phyloP scores from a whole-genome alignment of 2,113 vertebrate species.

The Capra hircus region DNA sequence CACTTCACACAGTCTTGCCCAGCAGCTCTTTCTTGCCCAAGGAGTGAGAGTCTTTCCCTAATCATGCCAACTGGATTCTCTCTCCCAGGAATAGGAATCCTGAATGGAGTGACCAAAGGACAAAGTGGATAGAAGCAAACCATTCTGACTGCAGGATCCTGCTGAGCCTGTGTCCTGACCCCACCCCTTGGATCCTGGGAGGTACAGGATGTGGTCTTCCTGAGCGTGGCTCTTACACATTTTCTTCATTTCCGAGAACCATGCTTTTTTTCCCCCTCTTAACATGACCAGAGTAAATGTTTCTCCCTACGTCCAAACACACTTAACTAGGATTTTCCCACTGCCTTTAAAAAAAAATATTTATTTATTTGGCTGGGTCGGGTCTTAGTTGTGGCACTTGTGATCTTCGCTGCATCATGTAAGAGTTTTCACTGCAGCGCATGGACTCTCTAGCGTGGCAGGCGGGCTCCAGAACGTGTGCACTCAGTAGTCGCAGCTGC shows the following conservation, averaged over 20 bases:
- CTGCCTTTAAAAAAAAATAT: background rate
- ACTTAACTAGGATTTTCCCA: background rate
- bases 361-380: background rate
- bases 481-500: background rate
- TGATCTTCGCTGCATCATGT: background rate
- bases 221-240: background rate
- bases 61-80: background rate
- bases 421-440: background rate
- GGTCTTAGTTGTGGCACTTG: background rate
- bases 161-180: background rate
- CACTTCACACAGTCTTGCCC: background rate
- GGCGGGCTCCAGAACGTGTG: background rate
- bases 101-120: background rate
- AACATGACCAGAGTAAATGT: background rate
- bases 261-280: background rate
- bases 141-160: background rate
- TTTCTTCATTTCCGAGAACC: background rate
- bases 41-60: background rate
- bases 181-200: background rate
- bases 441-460: background rate
- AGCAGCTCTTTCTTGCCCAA: background rate
- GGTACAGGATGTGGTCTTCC: background rate
- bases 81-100: background rate
- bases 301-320: background rate
- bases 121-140: background rate